phyloP scores from a whole-genome alignment of 1,140 invertebrate genomes.

The Drosophila tsacasi region DNA sequence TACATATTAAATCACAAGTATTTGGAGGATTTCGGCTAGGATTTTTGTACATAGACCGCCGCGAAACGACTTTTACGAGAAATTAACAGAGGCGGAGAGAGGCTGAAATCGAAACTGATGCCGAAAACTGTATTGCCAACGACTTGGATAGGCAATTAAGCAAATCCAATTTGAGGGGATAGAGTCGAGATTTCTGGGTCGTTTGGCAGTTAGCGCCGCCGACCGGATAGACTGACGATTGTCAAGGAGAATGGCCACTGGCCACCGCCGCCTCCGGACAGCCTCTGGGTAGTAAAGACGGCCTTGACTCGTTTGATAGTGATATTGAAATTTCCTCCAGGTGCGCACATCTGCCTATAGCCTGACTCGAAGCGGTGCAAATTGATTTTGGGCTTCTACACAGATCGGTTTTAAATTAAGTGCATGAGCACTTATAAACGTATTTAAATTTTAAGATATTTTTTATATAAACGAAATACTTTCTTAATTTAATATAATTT shows the following conservation, averaged over 20 bases:
- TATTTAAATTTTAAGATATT: too few relatives aligned
- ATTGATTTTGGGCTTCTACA: neutral
- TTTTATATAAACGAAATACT: neutral
- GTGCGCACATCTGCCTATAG: constrained; percentile 6
- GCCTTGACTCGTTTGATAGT: constrained; percentile 34
- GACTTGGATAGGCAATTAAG: constrained; percentile 54
- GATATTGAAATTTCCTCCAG: constrained; percentile 40
- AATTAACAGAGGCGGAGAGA: constrained; percentile 40
- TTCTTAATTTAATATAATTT: neutral
- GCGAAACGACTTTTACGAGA: constrained; percentile 67
- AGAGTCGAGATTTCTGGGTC: constrained; percentile 16
- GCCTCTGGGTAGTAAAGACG: constrained; percentile 35
- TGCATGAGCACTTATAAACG: neutral
- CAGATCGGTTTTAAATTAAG: neutral
- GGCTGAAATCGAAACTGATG: constrained; percentile 22
- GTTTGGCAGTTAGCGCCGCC: constrained; percentile 3
- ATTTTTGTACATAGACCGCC: constrained; percentile 19
- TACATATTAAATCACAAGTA: constrained; percentile 63
- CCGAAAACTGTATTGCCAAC: constrained; percentile 28
- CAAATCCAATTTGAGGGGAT: constrained; percentile 45
- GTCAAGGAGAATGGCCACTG: constrained; percentile 34
- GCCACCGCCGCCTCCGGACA: constrained; percentile 12
- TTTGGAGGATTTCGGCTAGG: constrained; percentile 30
- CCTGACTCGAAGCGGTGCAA: too few relatives aligned
- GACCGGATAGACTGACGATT: constrained; percentile 51